A percentile compares a stretch with the other conserved stretches of the same genome.
Conservation (phyloP, 1,140 invertebrate genomes). For the Periplaneta americana region DNA sequence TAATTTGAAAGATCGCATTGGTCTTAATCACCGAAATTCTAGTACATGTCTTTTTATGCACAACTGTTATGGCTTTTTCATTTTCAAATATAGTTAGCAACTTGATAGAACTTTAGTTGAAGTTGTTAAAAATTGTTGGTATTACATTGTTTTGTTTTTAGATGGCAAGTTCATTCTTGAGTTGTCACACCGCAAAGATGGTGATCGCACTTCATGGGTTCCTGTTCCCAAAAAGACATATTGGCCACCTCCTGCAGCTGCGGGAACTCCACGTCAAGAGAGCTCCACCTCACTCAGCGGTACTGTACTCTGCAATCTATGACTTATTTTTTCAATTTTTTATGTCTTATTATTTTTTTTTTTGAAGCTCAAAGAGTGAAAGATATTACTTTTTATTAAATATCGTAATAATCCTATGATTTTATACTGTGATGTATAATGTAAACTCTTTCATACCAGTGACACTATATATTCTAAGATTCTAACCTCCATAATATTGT, state of each 20-base stretch:
- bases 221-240: conserved; percentile 80
- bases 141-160: conserved; percentile 24
- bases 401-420: too few relatives aligned
- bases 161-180: conserved; percentile 86
- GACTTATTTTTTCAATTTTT: background rate
- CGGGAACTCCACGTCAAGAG: conserved; percentile 55
- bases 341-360: conserved; percentile 9
- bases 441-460: too few relatives aligned
- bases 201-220: conserved; percentile 76
- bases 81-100: too few relatives aligned
- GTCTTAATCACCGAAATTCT: too few relatives aligned
- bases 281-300: conserved; percentile 58
- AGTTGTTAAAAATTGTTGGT: background rate
- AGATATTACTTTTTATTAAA: too few relatives aligned
- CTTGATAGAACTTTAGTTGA: too few relatives aligned
- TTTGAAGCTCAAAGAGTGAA: too few relatives aligned
- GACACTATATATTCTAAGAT: too few relatives aligned
- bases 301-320: conserved; percentile 30
- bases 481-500: too few relatives aligned
- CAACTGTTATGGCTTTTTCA: background rate
- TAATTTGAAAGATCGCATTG: too few relatives aligned
- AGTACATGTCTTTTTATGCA: background rate
- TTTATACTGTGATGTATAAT: too few relatives aligned
- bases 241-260: conserved; percentile 66
- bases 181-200: conserved; percentile 72